Base-by-base conservation (phyloP, 1,140 invertebrate species). In the Heliconius himera region DNA sequence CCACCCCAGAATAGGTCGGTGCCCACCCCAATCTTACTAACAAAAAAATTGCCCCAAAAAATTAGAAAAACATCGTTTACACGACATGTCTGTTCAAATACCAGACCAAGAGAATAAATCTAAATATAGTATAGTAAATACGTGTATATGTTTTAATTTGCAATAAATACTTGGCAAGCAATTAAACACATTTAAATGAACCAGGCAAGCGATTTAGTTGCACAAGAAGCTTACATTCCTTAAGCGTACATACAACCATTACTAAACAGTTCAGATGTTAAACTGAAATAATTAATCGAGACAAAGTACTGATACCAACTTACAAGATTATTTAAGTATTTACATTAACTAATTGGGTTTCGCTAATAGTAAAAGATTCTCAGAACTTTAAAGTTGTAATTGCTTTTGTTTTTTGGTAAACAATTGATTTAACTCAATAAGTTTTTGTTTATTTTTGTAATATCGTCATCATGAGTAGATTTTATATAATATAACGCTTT, bases 211-310 rank as follows among this genome's bases (percentile, higher is more conserved):
- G 22, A 66, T 26, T 29, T 66, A 66, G 60, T 66, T 66, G 60
- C 60, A 66, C 60, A 66, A 66, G 60, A 66, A 66, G 26, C 60
- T 26, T 22, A 22, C 56, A 66, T 66, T 66, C 60, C 60, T 66
- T 29, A 26, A 66, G 60, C 60, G 80, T 74, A 81, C 71, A 77
- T 76, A 77, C 49, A 75, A 73, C 70, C 70, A 78, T 78, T 81
- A 71, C 78, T 73, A 76, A 73, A 73, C 73, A 77, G 78, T 77
- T 79, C 78, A 82, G 70, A 80, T 76, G 82, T 82, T 83, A 83
- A 80, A 83, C 78, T 82, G 80, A 74, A 76, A 72, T 81, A 83
- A 83, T 78, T 83, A 81, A 81, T 83, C 81, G 81, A 81, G 74
- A 70, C 77, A 74, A 71, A 74, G 70, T 76, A 70, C 41, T 71